These are phyloP conservation scores for Aix galericulata DNA, from an alignment of 2,113 vertebrate species.

Conservation along the genomic window DNA sequence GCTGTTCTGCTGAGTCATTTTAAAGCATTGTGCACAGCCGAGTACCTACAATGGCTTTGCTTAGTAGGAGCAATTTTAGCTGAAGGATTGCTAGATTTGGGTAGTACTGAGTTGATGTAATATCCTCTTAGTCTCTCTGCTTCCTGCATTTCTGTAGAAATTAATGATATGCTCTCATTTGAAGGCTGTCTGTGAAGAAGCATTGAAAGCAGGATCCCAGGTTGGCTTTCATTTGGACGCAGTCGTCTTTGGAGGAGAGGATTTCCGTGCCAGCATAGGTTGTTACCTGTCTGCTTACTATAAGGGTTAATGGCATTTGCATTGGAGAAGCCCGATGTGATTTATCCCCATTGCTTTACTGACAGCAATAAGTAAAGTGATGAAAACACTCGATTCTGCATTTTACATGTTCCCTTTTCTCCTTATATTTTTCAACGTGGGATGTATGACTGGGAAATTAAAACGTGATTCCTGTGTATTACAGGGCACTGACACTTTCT, in stretches of 20 bases:
- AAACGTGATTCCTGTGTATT: neutral
- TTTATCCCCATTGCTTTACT: neutral
- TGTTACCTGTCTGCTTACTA: conserved; percentile 20
- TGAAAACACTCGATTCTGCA: neutral
- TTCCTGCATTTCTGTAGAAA: neutral
- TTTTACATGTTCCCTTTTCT: neutral
- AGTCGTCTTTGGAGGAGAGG: conserved; percentile 96
- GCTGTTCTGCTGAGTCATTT: conserved; percentile 18
- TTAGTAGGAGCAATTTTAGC: neutral
- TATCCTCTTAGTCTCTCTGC: neutral
- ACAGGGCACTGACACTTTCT: neutral
- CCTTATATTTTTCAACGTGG: neutral
- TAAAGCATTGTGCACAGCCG: neutral
- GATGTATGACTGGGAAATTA: neutral
- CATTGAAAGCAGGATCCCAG: conserved; percentile 75
- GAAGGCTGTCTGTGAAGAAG: conserved; percentile 91
- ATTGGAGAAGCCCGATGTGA: neutral
- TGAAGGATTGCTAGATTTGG: neutral
- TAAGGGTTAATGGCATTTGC: neutral
- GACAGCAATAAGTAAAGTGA: neutral
- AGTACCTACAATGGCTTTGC: neutral
- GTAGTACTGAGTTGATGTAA: neutral
- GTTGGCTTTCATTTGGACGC: conserved; percentile 90
- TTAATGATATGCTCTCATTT: conserved; percentile 56
- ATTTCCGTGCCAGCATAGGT: conserved; percentile 99